phyloP scores from a whole-genome alignment of 2,888 invertebrate species.

The Tromatobia lineatoria region DNA sequence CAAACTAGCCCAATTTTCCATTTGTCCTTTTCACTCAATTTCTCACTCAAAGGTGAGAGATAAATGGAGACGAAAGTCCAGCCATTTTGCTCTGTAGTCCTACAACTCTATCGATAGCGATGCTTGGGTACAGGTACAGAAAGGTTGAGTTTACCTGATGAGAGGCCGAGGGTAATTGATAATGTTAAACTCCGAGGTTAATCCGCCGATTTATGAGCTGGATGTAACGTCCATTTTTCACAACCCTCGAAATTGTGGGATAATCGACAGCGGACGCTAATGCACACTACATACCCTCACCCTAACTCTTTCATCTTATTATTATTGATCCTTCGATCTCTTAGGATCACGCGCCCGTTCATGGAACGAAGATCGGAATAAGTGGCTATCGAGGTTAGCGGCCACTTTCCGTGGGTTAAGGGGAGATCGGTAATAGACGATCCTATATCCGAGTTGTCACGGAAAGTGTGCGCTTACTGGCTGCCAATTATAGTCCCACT shows the following conservation, averaged over 20 bases:
- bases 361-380: conserved; percentile 66
- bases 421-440: conserved; percentile 44
- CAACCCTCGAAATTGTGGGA: conserved; percentile 73
- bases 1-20: conserved; percentile 49
- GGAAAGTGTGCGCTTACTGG: conserved; percentile 52
- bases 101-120: conserved; percentile 61
- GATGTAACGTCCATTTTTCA: conserved; percentile 76
- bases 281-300: conserved; percentile 62
- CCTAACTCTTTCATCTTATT: conserved; percentile 59
- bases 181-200: conserved; percentile 83
- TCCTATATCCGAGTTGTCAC: conserved; percentile 65
- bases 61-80: conserved; percentile 44
- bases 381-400: conserved; percentile 71
- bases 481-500: conserved; percentile 57
- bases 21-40: conserved; percentile 59
- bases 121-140: conserved; percentile 9
- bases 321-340: conserved; percentile 65
- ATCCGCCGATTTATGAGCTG: conserved; percentile 83
- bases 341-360: conserved; percentile 49
- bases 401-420: conserved; percentile 66
- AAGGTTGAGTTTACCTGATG: conserved; percentile 16
- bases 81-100: conserved; percentile 54
- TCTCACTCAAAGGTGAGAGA: conserved; percentile 63
- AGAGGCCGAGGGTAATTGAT: conserved; percentile 81
- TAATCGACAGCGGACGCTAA: conserved; percentile 71